phyloP scores from a whole-genome alignment of 2,797 vertebrate species.

The Morelia viridis region DNA sequence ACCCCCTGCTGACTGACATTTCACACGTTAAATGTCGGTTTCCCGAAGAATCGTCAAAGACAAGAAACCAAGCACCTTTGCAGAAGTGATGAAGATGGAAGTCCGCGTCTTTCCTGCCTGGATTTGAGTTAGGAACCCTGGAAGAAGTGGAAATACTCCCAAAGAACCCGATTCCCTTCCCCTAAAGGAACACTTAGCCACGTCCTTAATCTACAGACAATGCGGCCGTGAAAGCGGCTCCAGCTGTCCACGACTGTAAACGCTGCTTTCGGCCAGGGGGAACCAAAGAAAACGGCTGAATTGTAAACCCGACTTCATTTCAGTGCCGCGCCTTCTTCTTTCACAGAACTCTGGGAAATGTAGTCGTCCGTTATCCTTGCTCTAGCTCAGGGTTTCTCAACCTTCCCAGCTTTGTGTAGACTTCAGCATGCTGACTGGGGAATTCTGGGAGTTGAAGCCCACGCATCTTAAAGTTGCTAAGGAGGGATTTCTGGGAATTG shows the following conservation, averaged over 20 bases:
- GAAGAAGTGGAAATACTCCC: background rate
- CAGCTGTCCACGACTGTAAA: no score
- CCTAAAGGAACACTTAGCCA: background rate
- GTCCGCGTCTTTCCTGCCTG: background rate
- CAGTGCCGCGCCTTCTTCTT: slow-evolving; percentile 71
- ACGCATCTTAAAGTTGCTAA: background rate
- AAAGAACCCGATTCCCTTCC: background rate
- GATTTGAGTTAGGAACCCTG: background rate
- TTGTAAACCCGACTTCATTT: slow-evolving; percentile 83
- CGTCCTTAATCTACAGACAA: background rate
- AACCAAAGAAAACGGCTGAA: slow-evolving; percentile 62
- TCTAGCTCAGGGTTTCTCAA: background rate
- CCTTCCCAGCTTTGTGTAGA: background rate
- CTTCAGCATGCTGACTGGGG: background rate
- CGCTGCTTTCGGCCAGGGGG: background rate
- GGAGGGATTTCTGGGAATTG: background rate
- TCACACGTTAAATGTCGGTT: background rate
- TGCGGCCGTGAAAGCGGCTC: background rate
- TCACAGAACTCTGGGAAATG: slow-evolving; percentile 59
- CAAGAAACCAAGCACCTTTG: background rate
- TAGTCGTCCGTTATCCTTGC: background rate
- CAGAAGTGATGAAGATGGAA: background rate
- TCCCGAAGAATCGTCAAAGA: background rate
- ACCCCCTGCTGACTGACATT: background rate
- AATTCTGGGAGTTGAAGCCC: background rate